Base-by-base conservation (phyloP, 2,888 invertebrate species). In the Sthenelais limicola region DNA sequence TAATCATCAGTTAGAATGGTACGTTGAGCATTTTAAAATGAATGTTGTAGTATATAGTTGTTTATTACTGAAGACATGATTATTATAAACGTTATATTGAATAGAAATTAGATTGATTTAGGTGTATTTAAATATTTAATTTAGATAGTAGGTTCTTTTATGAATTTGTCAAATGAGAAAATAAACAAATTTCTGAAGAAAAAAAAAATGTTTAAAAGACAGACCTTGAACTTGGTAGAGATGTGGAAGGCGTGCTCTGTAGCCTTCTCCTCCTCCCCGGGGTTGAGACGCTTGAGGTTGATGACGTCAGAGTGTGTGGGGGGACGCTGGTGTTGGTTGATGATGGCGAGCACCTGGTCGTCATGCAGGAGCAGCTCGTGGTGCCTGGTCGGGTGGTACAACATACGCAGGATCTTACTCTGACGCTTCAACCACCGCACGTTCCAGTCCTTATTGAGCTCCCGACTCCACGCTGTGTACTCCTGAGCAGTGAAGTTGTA, bases 281-380 rank as follows among this genome's bases (percentile, higher is more conserved):
- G 47, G 21, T 26, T 18, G 26, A 52, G 26, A 43, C 38, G 28
- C 30, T 69, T 68, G 5, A 62, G 54, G 21, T 56, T 56, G 32
- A 52, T 77, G n/a, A n/a, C n/a, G n/a, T n/a, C n/a, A n/a, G n/a
- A n/a, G n/a, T n/a, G n/a, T n/a, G 49, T 21, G 15, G 18, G 35
- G 38, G 15, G 33, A 49, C 85, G 91, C 90, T 86, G 90, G 89
- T 47, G 89, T 84, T 91, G 91, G 82, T 92, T 89, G 35, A 91
- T 85, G 33, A 91, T 87, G 86, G 91, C 91, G 54, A 94, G 90
- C 67, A 91, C 90, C 66, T 91, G 90, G 79, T 94, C 93, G 82
- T 94, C 94, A 74, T 93, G 91, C 69, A 94, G 87, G 18, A 95
- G 88, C 38, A 95, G 89, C 3, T 93, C 90, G 80, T 92, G 88